phyloP scores from a whole-genome alignment of 2,113 vertebrate genomes.

The Hydrolagus affinis region DNA sequence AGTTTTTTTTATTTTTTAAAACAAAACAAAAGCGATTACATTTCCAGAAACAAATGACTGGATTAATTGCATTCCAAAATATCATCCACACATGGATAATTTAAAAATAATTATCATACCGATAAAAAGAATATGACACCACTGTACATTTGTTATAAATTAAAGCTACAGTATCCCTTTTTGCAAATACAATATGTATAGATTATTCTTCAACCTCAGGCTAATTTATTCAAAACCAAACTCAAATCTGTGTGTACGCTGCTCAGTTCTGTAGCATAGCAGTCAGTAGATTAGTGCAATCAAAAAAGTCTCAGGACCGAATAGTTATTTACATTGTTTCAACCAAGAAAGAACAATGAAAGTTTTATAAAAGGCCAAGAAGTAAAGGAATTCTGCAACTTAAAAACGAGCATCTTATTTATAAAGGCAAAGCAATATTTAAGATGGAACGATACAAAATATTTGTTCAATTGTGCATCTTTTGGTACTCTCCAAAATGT shows the following conservation, averaged over 20 bases:
- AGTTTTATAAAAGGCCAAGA: slow-evolving; percentile 25
- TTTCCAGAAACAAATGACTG: not conserved
- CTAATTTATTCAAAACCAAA: slow-evolving; percentile 22
- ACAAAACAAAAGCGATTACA: not conserved
- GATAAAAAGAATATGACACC: not conserved
- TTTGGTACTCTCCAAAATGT: not conserved
- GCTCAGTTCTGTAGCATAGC: not conserved
- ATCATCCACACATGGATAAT: not conserved
- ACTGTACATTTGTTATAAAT: not conserved
- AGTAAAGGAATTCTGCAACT: not conserved
- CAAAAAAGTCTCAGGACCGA: not conserved
- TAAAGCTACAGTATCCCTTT: slow-evolving; percentile 18
- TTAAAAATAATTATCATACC: not conserved
- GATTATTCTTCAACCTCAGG: not conserved
- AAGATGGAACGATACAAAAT: not conserved
- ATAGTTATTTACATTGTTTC: not conserved
- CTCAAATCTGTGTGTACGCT: not conserved
- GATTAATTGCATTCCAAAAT: not conserved
- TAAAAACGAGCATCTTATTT: not conserved
- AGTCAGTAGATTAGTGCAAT: slow-evolving; percentile 30
- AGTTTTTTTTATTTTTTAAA: not conserved
- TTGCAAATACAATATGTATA: not conserved
- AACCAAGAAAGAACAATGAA: slow-evolving; percentile 5
- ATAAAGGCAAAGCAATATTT: not conserved
- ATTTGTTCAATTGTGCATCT: not conserved